A percentile compares a stretch with the other conserved stretches of the same genome.
phyloP scores from a whole-genome alignment of 1,140 invertebrate species.

The Atta colombica region DNA sequence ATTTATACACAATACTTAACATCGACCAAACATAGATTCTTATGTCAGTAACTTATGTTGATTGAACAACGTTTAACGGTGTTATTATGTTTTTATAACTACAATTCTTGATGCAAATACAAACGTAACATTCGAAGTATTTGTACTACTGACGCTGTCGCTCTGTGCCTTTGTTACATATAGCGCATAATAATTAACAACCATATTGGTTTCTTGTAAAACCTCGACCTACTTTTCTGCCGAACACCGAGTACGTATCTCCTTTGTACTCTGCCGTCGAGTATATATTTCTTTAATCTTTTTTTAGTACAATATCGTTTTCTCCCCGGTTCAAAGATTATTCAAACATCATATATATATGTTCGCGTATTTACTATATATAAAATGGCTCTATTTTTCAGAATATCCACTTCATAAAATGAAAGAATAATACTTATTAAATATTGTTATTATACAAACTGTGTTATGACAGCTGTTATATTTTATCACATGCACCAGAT shows the following conservation, averaged over 20 bases:
- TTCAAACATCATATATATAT: conserved; percentile 3
- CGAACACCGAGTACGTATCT: conserved; percentile 42
- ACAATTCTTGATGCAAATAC: background rate
- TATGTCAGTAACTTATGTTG: too few species aligned
- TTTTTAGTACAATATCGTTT: conserved; percentile 54
- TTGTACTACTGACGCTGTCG: conserved; percentile 20
- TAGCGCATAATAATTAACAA: conserved; percentile 55
- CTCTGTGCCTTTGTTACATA: conserved; percentile 21
- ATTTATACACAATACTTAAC: background rate
- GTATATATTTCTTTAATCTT: conserved; percentile 58
- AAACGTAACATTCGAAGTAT: conserved; percentile 21
- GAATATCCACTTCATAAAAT: background rate
- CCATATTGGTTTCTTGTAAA: conserved; percentile 62
- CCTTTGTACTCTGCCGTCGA: conserved; percentile 39
- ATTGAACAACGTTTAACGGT: background rate
- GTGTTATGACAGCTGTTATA: background rate
- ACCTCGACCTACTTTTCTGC: conserved; percentile 56
- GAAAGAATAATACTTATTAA: background rate
- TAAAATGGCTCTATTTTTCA: background rate
- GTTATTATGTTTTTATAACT: background rate
- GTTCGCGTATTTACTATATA: background rate
- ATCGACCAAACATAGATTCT: background rate
- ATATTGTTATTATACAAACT: background rate
- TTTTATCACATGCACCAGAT: background rate
- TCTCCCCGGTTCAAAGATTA: conserved; percentile 25